phyloP scores from a whole-genome alignment of 2,888 invertebrate species.

The Metellina segmentata region DNA sequence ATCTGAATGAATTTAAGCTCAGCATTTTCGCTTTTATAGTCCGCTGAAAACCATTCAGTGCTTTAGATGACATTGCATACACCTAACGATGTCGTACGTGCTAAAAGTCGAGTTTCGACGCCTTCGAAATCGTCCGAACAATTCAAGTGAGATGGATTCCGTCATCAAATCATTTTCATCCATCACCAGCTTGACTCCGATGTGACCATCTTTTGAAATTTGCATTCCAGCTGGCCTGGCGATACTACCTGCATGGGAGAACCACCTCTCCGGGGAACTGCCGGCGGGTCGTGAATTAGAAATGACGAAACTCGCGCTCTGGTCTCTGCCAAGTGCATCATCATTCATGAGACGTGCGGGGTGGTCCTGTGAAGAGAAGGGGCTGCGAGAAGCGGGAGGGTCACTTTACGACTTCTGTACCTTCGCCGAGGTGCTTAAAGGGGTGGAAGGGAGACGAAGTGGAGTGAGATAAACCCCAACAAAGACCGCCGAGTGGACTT shows the following conservation, averaged over 20 bases:
- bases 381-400: not conserved
- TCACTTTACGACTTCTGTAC: not conserved
- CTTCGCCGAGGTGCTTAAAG: not conserved
- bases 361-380: not conserved
- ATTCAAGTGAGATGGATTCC: not conserved
- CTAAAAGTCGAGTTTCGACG: not conserved
- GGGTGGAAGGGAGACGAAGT: not conserved
- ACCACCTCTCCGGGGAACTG: not conserved
- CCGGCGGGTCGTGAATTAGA: slow-evolving; percentile 15
- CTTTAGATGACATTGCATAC: too few species aligned
- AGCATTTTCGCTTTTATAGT: too few species aligned
- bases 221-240: not conserved
- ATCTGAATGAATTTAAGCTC: too few species aligned
- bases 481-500: slow-evolving; percentile 18
- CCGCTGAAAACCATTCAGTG: too few species aligned
- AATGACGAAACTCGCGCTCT: not conserved
- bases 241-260: not conserved
- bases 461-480: not conserved
- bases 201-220: not conserved
- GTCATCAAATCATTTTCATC: not conserved
- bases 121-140: not conserved
- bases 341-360: slow-evolving; percentile 1
- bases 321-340: not conserved
- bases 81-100: not conserved
- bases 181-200: not conserved